These are phyloP conservation scores for Typhlichthys eigenmanni DNA, from an alignment of 2,797 vertebrate genomes.

Conservation along the genomic window DNA sequence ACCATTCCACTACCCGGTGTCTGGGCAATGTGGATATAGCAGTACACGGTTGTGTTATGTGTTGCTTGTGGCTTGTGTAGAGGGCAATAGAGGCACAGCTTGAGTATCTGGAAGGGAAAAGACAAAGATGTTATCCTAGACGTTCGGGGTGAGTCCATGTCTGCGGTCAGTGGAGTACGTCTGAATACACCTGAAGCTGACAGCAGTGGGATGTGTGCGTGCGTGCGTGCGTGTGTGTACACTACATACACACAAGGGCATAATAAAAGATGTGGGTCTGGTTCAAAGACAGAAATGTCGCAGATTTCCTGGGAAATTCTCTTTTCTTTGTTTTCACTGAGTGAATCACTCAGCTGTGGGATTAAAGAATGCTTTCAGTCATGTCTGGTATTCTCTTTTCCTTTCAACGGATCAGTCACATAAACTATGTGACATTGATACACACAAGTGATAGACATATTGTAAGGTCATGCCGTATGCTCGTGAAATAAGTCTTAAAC, in stretches of 20 bases:
- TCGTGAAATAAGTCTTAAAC: no score
- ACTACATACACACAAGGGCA: slow-evolving; percentile 17
- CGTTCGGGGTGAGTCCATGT: slow-evolving; percentile 57
- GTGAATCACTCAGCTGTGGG: slow-evolving; percentile 54
- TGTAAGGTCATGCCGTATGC: no score
- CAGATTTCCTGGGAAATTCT: slow-evolving; percentile 12
- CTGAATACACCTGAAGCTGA: slow-evolving; percentile 33
- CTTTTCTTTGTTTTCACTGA: slow-evolving; percentile 31
- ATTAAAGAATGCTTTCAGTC: slow-evolving; percentile 54
- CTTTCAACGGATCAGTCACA: slow-evolving; percentile 30
- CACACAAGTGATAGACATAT: slow-evolving; percentile 11
- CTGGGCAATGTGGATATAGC: slow-evolving; percentile 37
- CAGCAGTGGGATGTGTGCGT: slow-evolving; percentile 23
- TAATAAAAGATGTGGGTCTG: slow-evolving; percentile 6
- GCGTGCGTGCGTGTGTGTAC: background rate
- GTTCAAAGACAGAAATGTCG: slow-evolving; percentile 45
- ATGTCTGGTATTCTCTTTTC: slow-evolving; percentile 56
- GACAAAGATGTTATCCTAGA: slow-evolving; percentile 60
- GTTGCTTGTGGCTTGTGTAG: background rate
- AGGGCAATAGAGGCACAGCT: slow-evolving; percentile 22
- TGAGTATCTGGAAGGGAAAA: slow-evolving; percentile 36
- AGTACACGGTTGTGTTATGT: no score
- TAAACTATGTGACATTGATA: slow-evolving; percentile 48
- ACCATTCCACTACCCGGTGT: slow-evolving; percentile 36
- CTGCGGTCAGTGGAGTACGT: slow-evolving; percentile 46